These are phyloP conservation scores for Toxonevra muliebris DNA, from an alignment of 2,888 invertebrate genomes.

Conservation along the genomic window DNA sequence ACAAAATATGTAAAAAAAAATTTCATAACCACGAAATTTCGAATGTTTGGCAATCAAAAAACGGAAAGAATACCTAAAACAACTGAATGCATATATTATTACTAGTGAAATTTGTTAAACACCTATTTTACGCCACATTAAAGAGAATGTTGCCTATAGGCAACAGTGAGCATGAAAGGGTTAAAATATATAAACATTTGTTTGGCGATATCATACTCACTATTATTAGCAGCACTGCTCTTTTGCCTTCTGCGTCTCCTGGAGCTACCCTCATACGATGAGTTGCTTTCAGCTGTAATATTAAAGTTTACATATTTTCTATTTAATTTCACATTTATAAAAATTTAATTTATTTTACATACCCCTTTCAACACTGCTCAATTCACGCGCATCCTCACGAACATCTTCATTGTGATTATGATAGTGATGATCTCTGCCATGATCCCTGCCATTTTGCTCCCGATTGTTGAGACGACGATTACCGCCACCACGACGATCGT, in stretches of 20 bases:
- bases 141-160: too few relatives aligned
- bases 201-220: constrained; percentile 57
- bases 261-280: constrained; percentile 63
- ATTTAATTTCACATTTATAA: neutral
- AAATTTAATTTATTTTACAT: constrained; percentile 27
- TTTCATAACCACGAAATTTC: too few relatives aligned
- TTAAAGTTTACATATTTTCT: neutral
- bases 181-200: constrained; percentile 9
- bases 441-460: constrained; percentile 28
- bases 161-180: too few relatives aligned
- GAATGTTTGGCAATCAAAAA: too few relatives aligned
- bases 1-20: too few relatives aligned
- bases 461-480: constrained; percentile 56
- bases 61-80: too few relatives aligned
- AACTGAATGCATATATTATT: too few relatives aligned
- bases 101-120: too few relatives aligned
- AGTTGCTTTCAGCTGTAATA: constrained; percentile 63
- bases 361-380: constrained; percentile 65
- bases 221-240: constrained; percentile 61
- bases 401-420: constrained; percentile 61
- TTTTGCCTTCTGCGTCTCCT: constrained; percentile 63
- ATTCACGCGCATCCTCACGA: constrained; percentile 61
- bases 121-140: too few relatives aligned
- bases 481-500: constrained; percentile 58
- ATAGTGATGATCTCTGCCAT: constrained; percentile 58